A percentile compares a stretch with the other conserved stretches of the same genome.
phyloP scores from a whole-genome alignment of 1,140 invertebrate genomes.

The Gyrodactylus salaris region DNA sequence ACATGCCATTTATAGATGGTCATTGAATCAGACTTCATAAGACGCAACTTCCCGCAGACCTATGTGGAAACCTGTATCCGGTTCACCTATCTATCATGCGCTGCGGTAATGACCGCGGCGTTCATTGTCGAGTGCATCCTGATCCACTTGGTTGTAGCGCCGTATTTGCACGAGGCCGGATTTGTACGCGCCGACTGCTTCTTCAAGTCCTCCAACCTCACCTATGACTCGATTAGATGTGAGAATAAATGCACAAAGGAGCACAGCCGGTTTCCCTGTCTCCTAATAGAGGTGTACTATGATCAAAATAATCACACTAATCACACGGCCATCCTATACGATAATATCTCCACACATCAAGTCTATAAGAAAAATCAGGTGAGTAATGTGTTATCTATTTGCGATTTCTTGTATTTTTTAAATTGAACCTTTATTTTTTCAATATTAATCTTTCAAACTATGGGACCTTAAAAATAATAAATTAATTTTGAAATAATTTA shows the following conservation, averaged over 20 bases:
- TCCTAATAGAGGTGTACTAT: neutral
- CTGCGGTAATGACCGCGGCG: neutral
- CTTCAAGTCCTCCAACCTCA: neutral
- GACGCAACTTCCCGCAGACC: neutral
- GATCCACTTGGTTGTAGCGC: neutral
- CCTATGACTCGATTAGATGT: neutral
- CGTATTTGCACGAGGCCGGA: neutral
- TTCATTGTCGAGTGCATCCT: neutral
- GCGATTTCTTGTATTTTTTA: too few relatives aligned
- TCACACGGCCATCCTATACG: neutral
- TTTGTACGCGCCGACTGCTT: neutral
- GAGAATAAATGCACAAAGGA: constrained; percentile 6
- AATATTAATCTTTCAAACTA: too few relatives aligned
- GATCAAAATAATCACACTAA: neutral
- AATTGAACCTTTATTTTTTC: too few relatives aligned
- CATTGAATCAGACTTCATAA: too few relatives aligned
- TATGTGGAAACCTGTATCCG: neutral
- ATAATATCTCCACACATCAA: neutral
- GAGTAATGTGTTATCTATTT: neutral
- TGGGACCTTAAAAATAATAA: too few relatives aligned
- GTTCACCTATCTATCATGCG: constrained; percentile 3
- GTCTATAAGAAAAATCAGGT: neutral
- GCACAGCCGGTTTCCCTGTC: neutral
- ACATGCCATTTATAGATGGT: too few relatives aligned
- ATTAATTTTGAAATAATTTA: too few relatives aligned